Evolutionary conservation across 2,888 invertebrate genomes (phyloP).

Genomic region (Pollenia labialis): DNA sequence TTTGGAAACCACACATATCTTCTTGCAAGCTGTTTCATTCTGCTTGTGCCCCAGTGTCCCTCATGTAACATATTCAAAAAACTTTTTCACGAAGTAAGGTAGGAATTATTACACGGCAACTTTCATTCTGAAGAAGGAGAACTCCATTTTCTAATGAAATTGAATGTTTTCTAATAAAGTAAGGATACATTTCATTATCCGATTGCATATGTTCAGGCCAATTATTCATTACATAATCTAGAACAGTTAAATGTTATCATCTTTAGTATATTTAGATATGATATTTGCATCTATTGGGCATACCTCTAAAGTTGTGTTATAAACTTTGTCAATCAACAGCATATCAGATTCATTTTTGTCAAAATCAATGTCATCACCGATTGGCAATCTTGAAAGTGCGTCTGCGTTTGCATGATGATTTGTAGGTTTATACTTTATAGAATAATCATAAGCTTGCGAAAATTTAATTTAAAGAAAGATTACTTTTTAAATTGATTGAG

Average conservation of each 20-base stretch:
- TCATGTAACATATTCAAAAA: slow-evolving; percentile 10
- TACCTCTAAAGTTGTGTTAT: too few species aligned
- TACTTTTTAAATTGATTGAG: too few species aligned
- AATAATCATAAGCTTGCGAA: too few species aligned
- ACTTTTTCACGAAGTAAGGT: not conserved
- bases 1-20: slow-evolving; percentile 8
- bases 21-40: slow-evolving; percentile 14
- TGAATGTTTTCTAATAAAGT: not conserved
- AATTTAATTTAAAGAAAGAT: too few species aligned
- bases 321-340: too few species aligned
- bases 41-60: slow-evolving; percentile 12
- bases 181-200: not conserved
- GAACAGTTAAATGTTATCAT: not conserved
- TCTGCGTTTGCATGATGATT: too few species aligned
- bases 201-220: not conserved
- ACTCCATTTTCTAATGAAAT: slow-evolving; percentile 8
- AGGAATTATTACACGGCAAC: not conserved
- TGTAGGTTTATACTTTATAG: too few species aligned
- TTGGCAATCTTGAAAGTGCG: too few species aligned
- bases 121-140: slow-evolving; percentile 7
- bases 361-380: too few species aligned
- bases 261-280: not conserved
- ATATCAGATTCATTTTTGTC: too few species aligned
- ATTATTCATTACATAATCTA: not conserved
- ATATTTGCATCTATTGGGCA: too few species aligned